Base-by-base conservation (phyloP, 2,888 invertebrate genomes). In the Clunio marinus region DNA sequence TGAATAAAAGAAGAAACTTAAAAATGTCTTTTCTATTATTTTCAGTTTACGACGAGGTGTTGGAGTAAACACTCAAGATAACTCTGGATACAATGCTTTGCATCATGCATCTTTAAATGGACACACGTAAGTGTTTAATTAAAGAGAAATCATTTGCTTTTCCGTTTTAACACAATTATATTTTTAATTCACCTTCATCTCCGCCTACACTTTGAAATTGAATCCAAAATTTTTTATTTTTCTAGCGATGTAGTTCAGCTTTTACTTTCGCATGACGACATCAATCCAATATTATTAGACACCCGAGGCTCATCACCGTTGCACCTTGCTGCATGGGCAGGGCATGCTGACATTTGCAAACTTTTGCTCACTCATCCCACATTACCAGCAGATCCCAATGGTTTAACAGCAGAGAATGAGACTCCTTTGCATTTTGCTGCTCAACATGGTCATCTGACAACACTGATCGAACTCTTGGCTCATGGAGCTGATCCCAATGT, bases 41-140 rank as follows among this genome's bases (percentile, higher is more conserved):
- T 81, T n/a, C 81, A 94, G 94, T 80, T 83, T 94, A 77, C 84
- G 94, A 70, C 84, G 93, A 76, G 90, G 92, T 69, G 91, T 93
- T 63, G 94, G 94, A 72, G 91, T 93, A 69, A 96, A 96, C 80
- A 91, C 93, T 66, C 92, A 93, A 81, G 96, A 96, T 77, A 88
- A 88, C 74, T 92, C 91, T 77, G 96, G 96, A 51, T 95, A 94
- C 79, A 93, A 96, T 41, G 90, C 94, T 27, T 84, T 97, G 60
- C 96, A 97, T 78, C 93, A 95, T 80, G 95, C 96, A 67, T 89
- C 95, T 71, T 84, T 96, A 70, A 93, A 95, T 79, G 93, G 95
- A 7, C 95, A 96, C 80, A 88, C 84, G 95, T 94, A 83, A 83
- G 84, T n/a, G n/a, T 27, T 24, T 27, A 20, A 20, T 17, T 15